A percentile compares a stretch with the other conserved stretches of the same genome.
Evolutionary conservation across 2,113 vertebrate species (phyloP).

Genomic region (Leucosticte australis): DNA sequence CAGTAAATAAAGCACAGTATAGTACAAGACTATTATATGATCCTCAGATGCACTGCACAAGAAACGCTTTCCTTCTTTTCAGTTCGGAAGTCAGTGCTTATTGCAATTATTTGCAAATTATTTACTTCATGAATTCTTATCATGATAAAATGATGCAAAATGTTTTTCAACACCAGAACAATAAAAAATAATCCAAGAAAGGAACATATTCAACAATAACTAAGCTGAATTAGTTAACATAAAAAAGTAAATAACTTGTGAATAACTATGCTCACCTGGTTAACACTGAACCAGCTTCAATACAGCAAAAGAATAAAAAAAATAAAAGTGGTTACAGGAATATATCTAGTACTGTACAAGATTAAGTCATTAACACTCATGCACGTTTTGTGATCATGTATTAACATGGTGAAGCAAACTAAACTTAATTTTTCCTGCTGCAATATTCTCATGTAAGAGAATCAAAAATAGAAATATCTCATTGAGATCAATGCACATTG

Average conservation of each 20-base stretch:
- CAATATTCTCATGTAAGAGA: constrained; percentile 99
- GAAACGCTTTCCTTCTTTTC: constrained; percentile 82
- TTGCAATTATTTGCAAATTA: constrained; percentile 85
- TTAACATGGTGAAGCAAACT: constrained; percentile 97
- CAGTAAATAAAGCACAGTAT: constrained; percentile 84
- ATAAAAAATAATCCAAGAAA: constrained; percentile 78
- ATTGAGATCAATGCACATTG: constrained; percentile 99
- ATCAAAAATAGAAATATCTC: constrained; percentile 99
- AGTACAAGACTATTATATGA: constrained; percentile 86
- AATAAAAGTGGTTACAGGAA: constrained; percentile 91
- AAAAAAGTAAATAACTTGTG: constrained; percentile 84
- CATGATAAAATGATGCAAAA: constrained; percentile 83
- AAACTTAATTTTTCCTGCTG: constrained; percentile 91
- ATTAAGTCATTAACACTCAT: constrained; percentile 93
- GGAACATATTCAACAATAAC: constrained; percentile 88
- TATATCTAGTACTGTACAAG: constrained; percentile 92
- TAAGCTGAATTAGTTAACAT: constrained; percentile 92
- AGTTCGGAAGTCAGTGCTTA: constrained; percentile 90
- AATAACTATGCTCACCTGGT: constrained; percentile 83
- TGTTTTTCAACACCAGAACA: constrained; percentile 82
- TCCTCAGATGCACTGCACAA: constrained; percentile 86
- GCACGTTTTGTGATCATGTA: constrained; percentile 96
- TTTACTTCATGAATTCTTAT: constrained; percentile 85
- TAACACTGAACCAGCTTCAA: constrained; percentile 82
- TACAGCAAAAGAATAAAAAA: constrained; percentile 82